These are phyloP conservation scores for Enteromius viviparus DNA, from an alignment of 2,797 vertebrate species.

Conservation along the genomic window DNA sequence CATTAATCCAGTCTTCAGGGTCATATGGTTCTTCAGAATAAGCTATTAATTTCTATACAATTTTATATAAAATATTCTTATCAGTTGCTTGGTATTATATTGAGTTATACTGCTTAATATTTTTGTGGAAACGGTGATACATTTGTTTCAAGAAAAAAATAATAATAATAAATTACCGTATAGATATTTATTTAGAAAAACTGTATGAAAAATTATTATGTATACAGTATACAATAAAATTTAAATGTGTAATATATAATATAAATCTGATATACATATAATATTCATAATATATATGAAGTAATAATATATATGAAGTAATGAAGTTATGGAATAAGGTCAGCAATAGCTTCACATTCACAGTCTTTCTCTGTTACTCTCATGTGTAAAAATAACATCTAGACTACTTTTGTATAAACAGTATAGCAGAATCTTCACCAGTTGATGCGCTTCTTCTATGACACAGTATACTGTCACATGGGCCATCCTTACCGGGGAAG, in stretches of 20 bases:
- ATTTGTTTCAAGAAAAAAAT: not conserved
- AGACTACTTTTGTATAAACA: not conserved
- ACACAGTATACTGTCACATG: not conserved
- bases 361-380: not conserved
- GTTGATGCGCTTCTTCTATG: not conserved
- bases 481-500: slow-evolving; percentile 63
- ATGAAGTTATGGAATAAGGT: too few relatives aligned
- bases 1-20: not conserved
- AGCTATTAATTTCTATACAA: not conserved
- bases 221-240: not conserved
- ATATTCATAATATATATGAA: too few relatives aligned
- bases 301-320: too few relatives aligned
- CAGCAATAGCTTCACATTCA: too few relatives aligned
- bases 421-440: not conserved
- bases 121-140: not conserved
- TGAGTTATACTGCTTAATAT: not conserved
- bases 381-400: not conserved
- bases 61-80: not conserved
- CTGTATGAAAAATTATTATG: not conserved
- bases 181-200: not conserved
- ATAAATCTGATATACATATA: not conserved
- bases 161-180: not conserved
- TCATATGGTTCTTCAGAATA: not conserved
- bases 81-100: not conserved
- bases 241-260: not conserved